Conservation (phyloP, 2,888 invertebrate genomes). For the Arctia plantaginis region DNA sequence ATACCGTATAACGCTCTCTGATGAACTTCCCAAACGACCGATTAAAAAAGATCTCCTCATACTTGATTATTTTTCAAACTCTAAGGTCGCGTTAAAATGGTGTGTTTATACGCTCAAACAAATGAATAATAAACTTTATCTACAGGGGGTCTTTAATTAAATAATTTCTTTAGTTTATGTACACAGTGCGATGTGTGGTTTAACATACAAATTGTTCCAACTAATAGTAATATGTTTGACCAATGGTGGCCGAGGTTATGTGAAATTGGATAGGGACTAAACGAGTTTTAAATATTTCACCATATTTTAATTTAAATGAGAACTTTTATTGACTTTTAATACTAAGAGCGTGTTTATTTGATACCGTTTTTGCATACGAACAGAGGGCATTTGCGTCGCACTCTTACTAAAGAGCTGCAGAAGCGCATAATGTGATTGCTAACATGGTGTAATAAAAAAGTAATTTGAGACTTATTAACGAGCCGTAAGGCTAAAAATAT, state of each 20-base stretch:
- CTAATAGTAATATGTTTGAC: slow-evolving; percentile 62
- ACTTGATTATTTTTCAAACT: not conserved
- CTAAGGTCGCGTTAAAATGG: slow-evolving; percentile 18
- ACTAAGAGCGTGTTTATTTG: not conserved
- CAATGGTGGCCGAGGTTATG: slow-evolving; percentile 59
- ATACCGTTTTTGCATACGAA: not conserved
- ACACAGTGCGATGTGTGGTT: slow-evolving; percentile 41
- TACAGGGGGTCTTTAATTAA: slow-evolving; percentile 73
- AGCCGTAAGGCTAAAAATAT: not conserved
- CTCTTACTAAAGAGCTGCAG: not conserved
- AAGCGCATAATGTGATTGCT: not conserved
- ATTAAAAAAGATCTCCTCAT: slow-evolving; percentile 32
- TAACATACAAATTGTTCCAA: slow-evolving; percentile 73
- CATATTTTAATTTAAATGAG: slow-evolving; percentile 40
- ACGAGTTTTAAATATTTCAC: slow-evolving; percentile 48
- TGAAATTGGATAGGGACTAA: slow-evolving; percentile 69
- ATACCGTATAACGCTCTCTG: slow-evolving; percentile 55
- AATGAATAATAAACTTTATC: slow-evolving; percentile 65
- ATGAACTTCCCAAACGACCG: slow-evolving; percentile 51
- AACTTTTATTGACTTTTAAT: slow-evolving; percentile 3
- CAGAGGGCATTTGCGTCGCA: not conserved
- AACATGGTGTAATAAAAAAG: not conserved
- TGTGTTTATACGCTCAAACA: slow-evolving; percentile 42
- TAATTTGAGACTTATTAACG: not conserved
- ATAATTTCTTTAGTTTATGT: slow-evolving; percentile 63